phyloP scores from a whole-genome alignment of 2,113 vertebrate species.

The Dromas ardeola region DNA sequence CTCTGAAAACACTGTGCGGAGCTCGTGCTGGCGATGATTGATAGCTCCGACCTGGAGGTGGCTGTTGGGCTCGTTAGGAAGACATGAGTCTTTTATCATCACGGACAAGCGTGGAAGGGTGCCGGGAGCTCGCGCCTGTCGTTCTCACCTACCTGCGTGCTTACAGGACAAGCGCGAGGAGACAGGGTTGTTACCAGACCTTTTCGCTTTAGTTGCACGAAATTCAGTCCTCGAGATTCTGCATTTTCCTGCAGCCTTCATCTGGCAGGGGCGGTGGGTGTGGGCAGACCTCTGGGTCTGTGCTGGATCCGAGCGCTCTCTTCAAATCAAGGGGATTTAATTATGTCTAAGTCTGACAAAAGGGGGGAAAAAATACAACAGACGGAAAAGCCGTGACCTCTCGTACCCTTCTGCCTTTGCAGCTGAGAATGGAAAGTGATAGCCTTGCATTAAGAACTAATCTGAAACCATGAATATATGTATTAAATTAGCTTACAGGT shows the following conservation, averaged over 20 bases:
- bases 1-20: neutral
- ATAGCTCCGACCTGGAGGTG: neutral
- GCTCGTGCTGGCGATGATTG: neutral
- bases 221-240: neutral
- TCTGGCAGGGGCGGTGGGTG: neutral
- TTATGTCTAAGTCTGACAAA: neutral
- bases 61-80: neutral
- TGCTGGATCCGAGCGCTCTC: neutral
- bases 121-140: neutral
- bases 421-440: neutral
- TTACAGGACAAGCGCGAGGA: neutral
- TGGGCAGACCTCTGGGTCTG: neutral
- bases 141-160: neutral
- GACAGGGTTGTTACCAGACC: neutral
- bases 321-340: neutral
- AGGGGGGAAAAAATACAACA: neutral
- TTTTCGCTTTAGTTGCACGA: neutral
- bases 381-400: neutral
- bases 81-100: neutral
- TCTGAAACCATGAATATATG: neutral
- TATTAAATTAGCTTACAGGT: neutral
- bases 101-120: accelerated
- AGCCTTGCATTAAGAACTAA: neutral
- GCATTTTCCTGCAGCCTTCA: neutral
- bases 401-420: neutral